These are phyloP conservation scores for Montipora sp. DNA, from an alignment of 64 coral and sea anemone species.

Conservation along the genomic window DNA sequence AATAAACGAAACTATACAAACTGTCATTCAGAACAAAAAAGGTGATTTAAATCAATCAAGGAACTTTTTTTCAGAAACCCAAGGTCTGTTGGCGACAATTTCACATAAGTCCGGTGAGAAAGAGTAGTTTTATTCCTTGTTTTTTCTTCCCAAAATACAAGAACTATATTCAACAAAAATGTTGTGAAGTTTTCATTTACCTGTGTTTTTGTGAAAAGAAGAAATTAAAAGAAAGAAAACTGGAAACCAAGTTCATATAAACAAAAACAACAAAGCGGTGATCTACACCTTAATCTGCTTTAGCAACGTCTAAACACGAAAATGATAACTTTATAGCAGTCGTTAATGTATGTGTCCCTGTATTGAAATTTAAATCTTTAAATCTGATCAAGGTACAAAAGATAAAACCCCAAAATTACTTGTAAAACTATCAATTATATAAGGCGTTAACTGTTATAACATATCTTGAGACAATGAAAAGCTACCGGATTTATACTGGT, in stretches of 20 bases:
- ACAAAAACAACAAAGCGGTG: too few relatives aligned
- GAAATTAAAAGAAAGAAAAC: background rate
- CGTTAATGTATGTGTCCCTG: background rate
- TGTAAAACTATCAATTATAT: background rate
- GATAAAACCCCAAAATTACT: background rate
- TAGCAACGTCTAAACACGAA: background rate
- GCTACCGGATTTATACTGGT: background rate
- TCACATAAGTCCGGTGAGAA: background rate
- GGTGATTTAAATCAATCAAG: background rate
- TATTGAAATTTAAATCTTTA: background rate
- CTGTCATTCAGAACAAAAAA: constrained; percentile 36
- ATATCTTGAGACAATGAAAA: background rate
- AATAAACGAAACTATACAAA: constrained; percentile 10
- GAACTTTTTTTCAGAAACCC: background rate
- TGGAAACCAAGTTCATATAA: background rate
- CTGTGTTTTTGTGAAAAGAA: background rate
- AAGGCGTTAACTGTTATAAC: background rate
- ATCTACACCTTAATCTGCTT: too few relatives aligned
- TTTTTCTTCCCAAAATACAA: background rate
- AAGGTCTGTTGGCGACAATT: constrained; percentile 7
- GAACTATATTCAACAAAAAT: background rate
- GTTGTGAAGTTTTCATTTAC: background rate
- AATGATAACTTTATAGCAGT: background rate
- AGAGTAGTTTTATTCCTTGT: background rate
- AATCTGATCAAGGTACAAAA: constrained; percentile 4